Percentiles rank a stretch among this genome's conserved stretches.
Evolutionary conservation across 2,113 vertebrate genomes (phyloP).

Genomic region (Caranx ignobilis): DNA sequence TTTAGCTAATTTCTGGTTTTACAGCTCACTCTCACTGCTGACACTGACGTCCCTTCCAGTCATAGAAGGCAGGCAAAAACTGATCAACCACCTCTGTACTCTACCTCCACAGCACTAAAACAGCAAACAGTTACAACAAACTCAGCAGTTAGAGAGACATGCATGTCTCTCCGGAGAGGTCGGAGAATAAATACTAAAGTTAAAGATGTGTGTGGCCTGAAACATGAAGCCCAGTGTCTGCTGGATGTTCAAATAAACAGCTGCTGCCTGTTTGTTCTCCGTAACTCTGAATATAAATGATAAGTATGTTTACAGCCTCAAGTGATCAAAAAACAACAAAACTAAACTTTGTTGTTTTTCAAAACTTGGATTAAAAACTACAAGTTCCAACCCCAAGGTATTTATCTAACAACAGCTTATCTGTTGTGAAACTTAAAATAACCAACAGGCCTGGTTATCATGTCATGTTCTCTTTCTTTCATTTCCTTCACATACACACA

Average conservation of each 20-base stretch:
- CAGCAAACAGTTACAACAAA: no score
- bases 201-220: no score
- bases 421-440: neutral
- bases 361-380: neutral
- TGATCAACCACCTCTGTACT: no score
- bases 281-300: neutral
- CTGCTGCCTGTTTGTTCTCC: neutral
- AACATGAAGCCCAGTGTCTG: neutral
- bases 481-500: neutral
- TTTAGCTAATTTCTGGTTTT: no score
- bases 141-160: no score
- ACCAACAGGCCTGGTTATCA: neutral
- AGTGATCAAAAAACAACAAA: neutral
- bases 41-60: no score
- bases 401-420: neutral
- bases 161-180: no score
- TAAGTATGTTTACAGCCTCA: neutral
- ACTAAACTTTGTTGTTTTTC: no score
- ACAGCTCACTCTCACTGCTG: no score
- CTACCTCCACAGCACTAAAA: no score
- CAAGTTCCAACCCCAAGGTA: neutral
- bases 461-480: neutral
- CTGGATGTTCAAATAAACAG: neutral
- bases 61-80: no score
- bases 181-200: no score